Conservation (phyloP, 2,888 invertebrate genomes). For the Drosophila testacea region DNA sequence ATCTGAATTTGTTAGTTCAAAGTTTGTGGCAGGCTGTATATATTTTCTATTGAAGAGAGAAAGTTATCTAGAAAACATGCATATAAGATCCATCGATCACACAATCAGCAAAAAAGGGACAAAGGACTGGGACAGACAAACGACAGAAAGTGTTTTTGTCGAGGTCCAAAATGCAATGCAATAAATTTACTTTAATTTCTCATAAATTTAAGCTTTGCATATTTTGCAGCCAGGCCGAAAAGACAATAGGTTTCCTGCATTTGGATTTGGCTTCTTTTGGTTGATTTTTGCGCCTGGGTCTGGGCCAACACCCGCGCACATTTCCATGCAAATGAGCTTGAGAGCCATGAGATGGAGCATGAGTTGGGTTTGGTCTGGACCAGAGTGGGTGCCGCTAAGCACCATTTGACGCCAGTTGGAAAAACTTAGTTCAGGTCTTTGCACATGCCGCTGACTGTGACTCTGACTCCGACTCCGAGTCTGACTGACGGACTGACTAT, state of each 20-base stretch:
- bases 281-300: conserved; percentile 32
- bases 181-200: conserved; percentile 84
- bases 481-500: conserved; percentile 20
- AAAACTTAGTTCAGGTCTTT: neutral
- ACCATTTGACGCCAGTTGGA: conserved; percentile 70
- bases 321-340: conserved; percentile 76
- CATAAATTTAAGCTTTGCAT: conserved; percentile 83
- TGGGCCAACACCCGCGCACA: conserved; percentile 80
- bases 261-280: conserved; percentile 22
- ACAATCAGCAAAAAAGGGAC: conserved; percentile 56
- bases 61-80: conserved; percentile 60
- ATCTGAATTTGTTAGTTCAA: conserved; percentile 10
- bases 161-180: conserved; percentile 66
- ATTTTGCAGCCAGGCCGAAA: conserved; percentile 67
- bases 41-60: conserved; percentile 43
- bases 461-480: neutral
- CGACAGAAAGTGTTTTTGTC: conserved; percentile 59
- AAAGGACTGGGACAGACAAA: conserved; percentile 10
- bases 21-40: conserved; percentile 13
- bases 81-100: conserved; percentile 66
- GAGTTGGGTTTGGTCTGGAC: conserved; percentile 4
- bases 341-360: conserved; percentile 3
- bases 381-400: conserved; percentile 76
- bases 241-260: conserved; percentile 69
- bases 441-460: conserved; percentile 53